Evolutionary conservation across 2,888 invertebrate species (phyloP), one percentile per base, ranked within the genome.

Genomic region (Pollenia griseotomentosa): DNA sequence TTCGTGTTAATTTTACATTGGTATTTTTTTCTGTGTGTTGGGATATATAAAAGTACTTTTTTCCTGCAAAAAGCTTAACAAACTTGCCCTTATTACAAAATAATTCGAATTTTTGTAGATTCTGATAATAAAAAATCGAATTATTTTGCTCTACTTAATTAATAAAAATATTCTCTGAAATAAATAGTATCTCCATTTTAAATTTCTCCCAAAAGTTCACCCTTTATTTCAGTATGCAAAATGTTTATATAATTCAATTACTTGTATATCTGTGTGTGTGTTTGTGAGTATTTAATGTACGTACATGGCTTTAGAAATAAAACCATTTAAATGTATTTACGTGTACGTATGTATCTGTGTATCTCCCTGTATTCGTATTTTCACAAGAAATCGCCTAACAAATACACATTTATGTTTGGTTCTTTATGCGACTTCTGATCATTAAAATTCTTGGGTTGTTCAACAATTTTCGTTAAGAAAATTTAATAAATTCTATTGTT

Each of bases 381-480:
- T 81, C 16, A n/a, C 1, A 48, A 68, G 33, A 59, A 48, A 79
- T 23, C 19, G 51, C 16, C 46, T 23, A 63, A 48, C 59, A 63
- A 33, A 46, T 46, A 55, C 55, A n/a, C 88, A 48, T 63, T 73
- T 68, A 23, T 79, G 33, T 79, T 83, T 73, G 65, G 42, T 65
- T 78, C 83, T 78, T 83, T 84, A 84, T 84, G 66, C 14, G 73
- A 84, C 42, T 79, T 33, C 9, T 75, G 75, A 80, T 86, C 83
- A 86, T 86, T 86, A 86, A 83, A 86, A 86, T 86, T 86, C 86
- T 80, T 83, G 19, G 46, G 61, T 68, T 83, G 86, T 77, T 83
- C 73, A 61, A 71, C 83, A 86, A 80, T 83, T 86, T 83, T 66
- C 11, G 2, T 33, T 61, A 80, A 83, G 83, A 83, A 86, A 83